phyloP scores from a whole-genome alignment of 2,888 invertebrate species.

The Synergus itoensis region DNA sequence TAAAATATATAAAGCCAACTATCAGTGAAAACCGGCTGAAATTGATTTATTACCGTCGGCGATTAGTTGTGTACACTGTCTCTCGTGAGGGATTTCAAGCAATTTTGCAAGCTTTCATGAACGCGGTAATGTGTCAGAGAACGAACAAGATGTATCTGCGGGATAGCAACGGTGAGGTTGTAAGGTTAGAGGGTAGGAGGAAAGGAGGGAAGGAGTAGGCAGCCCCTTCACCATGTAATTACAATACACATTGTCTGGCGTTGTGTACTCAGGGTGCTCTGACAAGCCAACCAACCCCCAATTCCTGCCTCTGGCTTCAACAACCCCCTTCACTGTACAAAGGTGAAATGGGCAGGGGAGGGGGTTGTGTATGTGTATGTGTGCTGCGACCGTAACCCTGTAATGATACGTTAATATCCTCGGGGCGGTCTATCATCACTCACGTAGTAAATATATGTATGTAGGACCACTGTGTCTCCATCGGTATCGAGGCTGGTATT shows the following conservation, averaged over 20 bases:
- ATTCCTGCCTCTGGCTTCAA: slow-evolving; percentile 49
- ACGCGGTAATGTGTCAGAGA: slow-evolving; percentile 43
- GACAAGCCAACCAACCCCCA: slow-evolving; percentile 62
- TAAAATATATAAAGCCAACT: no score
- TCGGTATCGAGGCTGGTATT: slow-evolving; percentile 43
- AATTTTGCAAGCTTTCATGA: background rate
- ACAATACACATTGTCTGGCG: slow-evolving; percentile 67
- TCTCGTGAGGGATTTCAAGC: background rate
- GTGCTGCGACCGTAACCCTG: slow-evolving; percentile 57
- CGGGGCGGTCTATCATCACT: slow-evolving; percentile 66
- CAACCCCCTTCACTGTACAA: slow-evolving; percentile 26
- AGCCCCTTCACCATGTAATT: slow-evolving; percentile 64
- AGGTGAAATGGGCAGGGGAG: no score
- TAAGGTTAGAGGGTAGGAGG: background rate
- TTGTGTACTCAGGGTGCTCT: slow-evolving; percentile 60
- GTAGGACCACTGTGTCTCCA: slow-evolving; percentile 32
- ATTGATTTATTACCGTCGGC: background rate
- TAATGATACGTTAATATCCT: slow-evolving; percentile 73
- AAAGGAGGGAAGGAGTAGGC: slow-evolving; percentile 46
- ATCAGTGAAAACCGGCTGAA: background rate
- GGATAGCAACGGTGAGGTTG: slow-evolving; percentile 3
- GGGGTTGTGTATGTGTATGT: background rate
- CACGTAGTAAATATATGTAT: slow-evolving; percentile 46
- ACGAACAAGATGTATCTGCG: slow-evolving; percentile 9
- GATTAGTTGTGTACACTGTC: background rate